phyloP scores from a whole-genome alignment of 2,888 invertebrate genomes.

The Argyresthia goedartella region DNA sequence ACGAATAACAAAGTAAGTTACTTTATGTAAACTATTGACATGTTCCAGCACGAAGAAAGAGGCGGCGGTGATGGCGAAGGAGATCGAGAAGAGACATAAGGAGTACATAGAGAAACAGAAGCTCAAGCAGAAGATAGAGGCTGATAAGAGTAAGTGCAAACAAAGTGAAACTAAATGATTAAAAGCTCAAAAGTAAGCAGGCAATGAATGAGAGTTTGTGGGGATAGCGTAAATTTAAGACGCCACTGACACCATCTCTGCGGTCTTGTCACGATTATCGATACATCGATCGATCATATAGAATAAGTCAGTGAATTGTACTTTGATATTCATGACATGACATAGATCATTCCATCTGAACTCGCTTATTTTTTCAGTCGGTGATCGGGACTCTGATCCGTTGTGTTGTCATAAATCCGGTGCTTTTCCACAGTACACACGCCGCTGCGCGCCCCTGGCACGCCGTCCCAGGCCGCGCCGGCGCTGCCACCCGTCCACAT shows the following conservation, averaged over 20 bases:
- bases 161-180: background rate
- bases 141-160: constrained; percentile 34
- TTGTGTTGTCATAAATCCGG: too few species aligned
- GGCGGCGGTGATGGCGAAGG: constrained; percentile 52
- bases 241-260: too few species aligned
- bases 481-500: constrained; percentile 54
- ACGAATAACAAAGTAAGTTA: background rate
- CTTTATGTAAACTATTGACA: background rate
- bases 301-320: too few species aligned
- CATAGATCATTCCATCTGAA: too few species aligned
- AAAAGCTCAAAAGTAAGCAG: too few species aligned
- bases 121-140: constrained; percentile 36
- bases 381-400: too few species aligned
- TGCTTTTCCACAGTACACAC: too few species aligned
- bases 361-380: too few species aligned
- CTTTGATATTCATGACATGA: background rate
- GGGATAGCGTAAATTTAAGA: too few species aligned
- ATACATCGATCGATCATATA: too few species aligned
- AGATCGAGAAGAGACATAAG: constrained; percentile 57
- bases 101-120: constrained; percentile 49
- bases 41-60: constrained; percentile 42
- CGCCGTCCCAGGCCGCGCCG: constrained; percentile 12
- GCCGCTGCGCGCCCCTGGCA: constrained; percentile 23
- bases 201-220: too few species aligned
- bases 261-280: too few species aligned